These are phyloP conservation scores for Eudyptes chrysolophus DNA, from an alignment of 2,113 vertebrate genomes.

Conservation along the genomic window DNA sequence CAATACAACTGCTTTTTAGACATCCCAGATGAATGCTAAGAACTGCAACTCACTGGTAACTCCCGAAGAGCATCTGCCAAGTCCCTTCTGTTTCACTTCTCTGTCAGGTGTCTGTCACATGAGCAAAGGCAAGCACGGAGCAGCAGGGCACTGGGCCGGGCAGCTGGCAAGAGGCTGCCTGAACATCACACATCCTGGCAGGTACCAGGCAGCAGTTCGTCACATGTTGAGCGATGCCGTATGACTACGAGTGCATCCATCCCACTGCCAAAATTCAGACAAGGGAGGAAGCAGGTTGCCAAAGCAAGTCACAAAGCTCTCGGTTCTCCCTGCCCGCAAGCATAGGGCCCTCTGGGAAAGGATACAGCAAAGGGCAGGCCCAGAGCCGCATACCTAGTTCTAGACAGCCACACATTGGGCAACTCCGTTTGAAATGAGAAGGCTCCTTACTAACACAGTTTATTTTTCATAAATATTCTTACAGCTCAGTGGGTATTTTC, in stretches of 20 bases:
- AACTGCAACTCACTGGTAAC: neutral
- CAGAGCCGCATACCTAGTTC: rapidly evolving
- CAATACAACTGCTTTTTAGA: neutral
- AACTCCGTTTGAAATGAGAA: neutral
- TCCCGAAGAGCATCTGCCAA: neutral
- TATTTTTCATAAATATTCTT: neutral
- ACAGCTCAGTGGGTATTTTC: neutral
- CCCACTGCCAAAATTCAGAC: neutral
- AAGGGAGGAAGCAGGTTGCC: neutral
- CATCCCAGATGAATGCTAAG: neutral
- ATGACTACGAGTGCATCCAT: neutral
- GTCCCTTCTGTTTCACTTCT: neutral
- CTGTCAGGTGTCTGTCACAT: neutral
- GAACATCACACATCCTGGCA: neutral
- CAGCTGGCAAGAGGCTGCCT: neutral
- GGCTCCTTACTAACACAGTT: neutral
- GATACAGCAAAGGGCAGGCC: neutral
- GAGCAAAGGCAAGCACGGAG: neutral
- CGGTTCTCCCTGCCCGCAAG: rapidly evolving
- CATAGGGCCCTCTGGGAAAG: neutral
- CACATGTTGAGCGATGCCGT: rapidly evolving
- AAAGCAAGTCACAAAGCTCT: neutral
- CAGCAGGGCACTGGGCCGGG: rapidly evolving
- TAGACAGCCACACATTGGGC: rapidly evolving
- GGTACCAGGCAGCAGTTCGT: neutral